Conservation (phyloP, 2,113 vertebrate species). For the Ptyas mucosa region DNA sequence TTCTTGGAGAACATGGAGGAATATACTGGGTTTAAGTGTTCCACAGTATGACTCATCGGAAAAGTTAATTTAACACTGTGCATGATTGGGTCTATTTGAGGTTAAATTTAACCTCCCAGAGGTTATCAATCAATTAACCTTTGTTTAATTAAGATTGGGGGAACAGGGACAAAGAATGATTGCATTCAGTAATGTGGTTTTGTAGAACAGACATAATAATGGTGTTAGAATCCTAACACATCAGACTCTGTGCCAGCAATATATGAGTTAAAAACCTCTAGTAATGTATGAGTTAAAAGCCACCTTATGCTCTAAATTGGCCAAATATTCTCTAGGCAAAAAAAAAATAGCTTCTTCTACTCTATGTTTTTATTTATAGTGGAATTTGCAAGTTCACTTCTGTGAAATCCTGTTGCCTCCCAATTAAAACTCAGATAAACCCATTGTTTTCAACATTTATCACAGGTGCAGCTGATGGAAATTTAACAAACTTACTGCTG, state of each 20-base stretch:
- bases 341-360: not conserved
- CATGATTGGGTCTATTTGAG: not conserved
- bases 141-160: not conserved
- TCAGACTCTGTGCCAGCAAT: not conserved
- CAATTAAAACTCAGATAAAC: not conserved
- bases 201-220: not conserved
- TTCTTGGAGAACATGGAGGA: not conserved
- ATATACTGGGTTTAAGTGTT: not conserved
- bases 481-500: conserved; percentile 6
- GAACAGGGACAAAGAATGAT: not conserved
- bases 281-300: not conserved
- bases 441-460: not conserved
- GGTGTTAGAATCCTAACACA: not conserved
- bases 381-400: not conserved
- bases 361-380: not conserved
- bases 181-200: not conserved
- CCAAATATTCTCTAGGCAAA: not conserved
- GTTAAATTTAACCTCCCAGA: not conserved
- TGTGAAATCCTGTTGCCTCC: not conserved
- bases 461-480: not conserved
- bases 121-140: not conserved
- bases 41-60: not conserved
- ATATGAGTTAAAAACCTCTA: not conserved
- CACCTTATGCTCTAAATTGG: not conserved
- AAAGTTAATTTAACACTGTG: not conserved